phyloP scores from a whole-genome alignment of 2,888 invertebrate genomes.

The Julus scanicus region DNA sequence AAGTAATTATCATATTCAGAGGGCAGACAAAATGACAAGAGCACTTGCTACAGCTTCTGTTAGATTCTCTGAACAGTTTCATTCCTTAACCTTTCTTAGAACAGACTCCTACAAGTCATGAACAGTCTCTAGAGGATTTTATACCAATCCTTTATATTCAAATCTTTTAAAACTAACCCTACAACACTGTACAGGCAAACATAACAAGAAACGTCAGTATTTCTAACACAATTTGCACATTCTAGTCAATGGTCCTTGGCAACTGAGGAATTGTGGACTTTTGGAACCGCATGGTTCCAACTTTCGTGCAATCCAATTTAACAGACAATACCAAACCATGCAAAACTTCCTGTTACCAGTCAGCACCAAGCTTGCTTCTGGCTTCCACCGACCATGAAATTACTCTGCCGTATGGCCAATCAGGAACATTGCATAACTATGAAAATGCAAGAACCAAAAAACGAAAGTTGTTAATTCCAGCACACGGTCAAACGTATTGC shows the following conservation, averaged over 20 bases:
- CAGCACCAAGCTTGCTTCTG: background rate
- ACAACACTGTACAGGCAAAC: no score
- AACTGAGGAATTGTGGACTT: background rate
- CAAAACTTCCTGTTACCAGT: slow-evolving; percentile 13
- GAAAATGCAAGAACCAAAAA: background rate
- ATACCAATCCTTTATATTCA: no score
- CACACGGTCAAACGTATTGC: slow-evolving; percentile 22
- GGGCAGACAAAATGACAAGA: no score
- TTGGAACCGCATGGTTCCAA: background rate
- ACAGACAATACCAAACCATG: background rate
- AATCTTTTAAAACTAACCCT: no score
- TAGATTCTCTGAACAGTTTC: background rate
- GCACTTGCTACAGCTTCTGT: background rate
- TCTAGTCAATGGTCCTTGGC: background rate
- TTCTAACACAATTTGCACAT: no score
- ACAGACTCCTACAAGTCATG: no score
- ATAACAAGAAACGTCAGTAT: no score
- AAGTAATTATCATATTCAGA: background rate
- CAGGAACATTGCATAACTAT: slow-evolving; percentile 34
- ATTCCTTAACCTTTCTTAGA: no score
- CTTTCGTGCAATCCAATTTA: background rate
- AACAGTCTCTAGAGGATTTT: no score
- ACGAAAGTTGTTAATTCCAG: slow-evolving; percentile 28
- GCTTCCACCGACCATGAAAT: slow-evolving; percentile 11
- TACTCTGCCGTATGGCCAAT: background rate